These are phyloP conservation scores for Pagetopsis macropterus DNA, from an alignment of 2,797 vertebrate genomes.

Conservation along the genomic window DNA sequence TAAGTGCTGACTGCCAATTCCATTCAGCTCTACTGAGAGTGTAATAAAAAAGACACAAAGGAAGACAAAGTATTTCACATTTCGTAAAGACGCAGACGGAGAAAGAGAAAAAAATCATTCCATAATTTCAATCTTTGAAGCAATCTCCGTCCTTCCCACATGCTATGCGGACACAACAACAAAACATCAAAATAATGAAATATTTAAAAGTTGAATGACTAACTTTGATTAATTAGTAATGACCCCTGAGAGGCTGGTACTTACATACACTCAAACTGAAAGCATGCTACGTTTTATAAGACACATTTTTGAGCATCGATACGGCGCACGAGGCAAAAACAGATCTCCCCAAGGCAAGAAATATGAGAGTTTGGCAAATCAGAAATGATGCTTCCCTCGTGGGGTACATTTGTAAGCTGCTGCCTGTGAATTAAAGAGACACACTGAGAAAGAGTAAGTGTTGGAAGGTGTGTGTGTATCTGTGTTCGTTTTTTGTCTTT, in stretches of 20 bases:
- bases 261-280: slow-evolving; percentile 13
- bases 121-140: slow-evolving; percentile 21
- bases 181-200: slow-evolving; percentile 50
- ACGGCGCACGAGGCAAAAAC: slow-evolving; percentile 34
- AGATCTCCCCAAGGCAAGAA: slow-evolving; percentile 32
- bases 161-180: slow-evolving; percentile 13
- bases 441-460: background rate
- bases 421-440: slow-evolving; percentile 21
- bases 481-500: slow-evolving; percentile 24
- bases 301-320: slow-evolving; percentile 33
- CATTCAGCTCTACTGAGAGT: slow-evolving; percentile 5
- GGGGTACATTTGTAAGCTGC: slow-evolving; percentile 15
- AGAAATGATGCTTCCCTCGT: slow-evolving; percentile 37
- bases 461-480: slow-evolving; percentile 3
- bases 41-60: slow-evolving; percentile 7
- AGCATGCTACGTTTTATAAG: background rate
- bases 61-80: background rate
- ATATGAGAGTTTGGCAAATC: slow-evolving; percentile 45
- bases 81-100: background rate
- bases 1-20: slow-evolving; percentile 4
- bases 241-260: slow-evolving; percentile 27
- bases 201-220: slow-evolving; percentile 52
- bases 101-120: background rate
- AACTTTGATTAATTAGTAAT: slow-evolving; percentile 42
- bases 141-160: background rate